A percentile compares a stretch with the other conserved stretches of the same genome.
Evolutionary conservation across 2,113 vertebrate species (phyloP).

Genomic region (Notothenia rossii): DNA sequence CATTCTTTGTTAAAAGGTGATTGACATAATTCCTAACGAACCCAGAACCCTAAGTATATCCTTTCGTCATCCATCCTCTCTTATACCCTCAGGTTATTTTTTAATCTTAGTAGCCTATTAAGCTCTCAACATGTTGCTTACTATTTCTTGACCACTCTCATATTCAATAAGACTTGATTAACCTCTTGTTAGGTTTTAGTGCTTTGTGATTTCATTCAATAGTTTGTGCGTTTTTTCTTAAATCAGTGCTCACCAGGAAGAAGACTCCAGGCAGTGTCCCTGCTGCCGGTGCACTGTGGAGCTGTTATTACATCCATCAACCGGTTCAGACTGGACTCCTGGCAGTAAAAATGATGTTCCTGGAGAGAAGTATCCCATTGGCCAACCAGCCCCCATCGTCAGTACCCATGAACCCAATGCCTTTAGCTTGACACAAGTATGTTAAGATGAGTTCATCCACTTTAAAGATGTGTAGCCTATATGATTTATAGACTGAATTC

Average conservation of each 20-base stretch:
- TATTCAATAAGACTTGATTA: not conserved
- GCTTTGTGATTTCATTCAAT: not conserved
- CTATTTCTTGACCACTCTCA: not conserved
- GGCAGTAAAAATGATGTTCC: slow-evolving; percentile 42
- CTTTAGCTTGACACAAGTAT: not conserved
- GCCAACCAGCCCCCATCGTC: not conserved
- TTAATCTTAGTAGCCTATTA: not conserved
- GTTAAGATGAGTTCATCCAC: not conserved
- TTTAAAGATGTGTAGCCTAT: not conserved
- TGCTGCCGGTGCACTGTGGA: slow-evolving; percentile 30
- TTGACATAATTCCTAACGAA: not conserved
- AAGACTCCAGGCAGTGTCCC: slow-evolving; percentile 31
- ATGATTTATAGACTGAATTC: not conserved
- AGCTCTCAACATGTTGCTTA: slow-evolving; percentile 2
- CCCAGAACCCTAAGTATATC: not conserved
- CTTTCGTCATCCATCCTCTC: not conserved
- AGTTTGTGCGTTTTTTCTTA: slow-evolving; percentile 1
- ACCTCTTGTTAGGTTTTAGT: not conserved
- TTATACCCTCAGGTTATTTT: slow-evolving; percentile 1
- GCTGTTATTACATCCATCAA: slow-evolving; percentile 53
- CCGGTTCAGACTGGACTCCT: slow-evolving; percentile 75
- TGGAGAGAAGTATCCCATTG: not conserved
- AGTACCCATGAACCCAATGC: not conserved
- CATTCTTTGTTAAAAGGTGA: not conserved
- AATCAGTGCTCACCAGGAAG: not conserved